Conservation (phyloP, 2,888 invertebrate genomes). For the Tetrapedia diversipes region DNA sequence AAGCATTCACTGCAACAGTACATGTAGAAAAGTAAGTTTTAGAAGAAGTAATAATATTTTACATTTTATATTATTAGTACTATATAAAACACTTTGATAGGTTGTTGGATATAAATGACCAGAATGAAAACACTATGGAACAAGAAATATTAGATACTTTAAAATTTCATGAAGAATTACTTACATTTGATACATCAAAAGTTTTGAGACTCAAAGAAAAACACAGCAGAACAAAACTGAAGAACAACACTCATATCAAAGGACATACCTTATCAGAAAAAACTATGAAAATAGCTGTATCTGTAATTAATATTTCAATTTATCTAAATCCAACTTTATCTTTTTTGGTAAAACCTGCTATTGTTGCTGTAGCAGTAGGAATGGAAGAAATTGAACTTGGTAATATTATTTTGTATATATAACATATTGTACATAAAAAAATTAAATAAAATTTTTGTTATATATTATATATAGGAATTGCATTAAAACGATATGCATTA, state of each 20-base stretch:
- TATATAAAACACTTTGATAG: constrained; percentile 35
- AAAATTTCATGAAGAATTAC: constrained; percentile 76
- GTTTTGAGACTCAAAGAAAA: constrained; percentile 72
- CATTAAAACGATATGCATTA: constrained; percentile 72
- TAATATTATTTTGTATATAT: constrained; percentile 35
- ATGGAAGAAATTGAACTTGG: constrained; percentile 37
- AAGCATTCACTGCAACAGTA: constrained; percentile 69
- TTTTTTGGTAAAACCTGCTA: constrained; percentile 87
- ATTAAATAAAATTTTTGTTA: not conserved
- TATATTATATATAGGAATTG: constrained; percentile 67
- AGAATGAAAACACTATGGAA: constrained; percentile 72
- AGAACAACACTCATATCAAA: constrained; percentile 70
- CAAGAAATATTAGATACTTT: constrained; percentile 77
- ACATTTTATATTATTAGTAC: not conserved
- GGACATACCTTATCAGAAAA: constrained; percentile 87
- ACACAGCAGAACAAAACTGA: constrained; percentile 68
- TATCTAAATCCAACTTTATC: constrained; percentile 91
- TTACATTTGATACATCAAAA: constrained; percentile 72
- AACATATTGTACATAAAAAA: constrained; percentile 5
- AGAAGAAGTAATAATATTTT: not conserved
- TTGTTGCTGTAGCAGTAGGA: constrained; percentile 74
- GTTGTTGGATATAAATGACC: constrained; percentile 8
- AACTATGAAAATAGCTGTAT: constrained; percentile 88
- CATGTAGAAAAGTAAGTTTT: constrained; percentile 61
- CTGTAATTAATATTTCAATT: constrained; percentile 88